Base-by-base conservation (phyloP, 2,113 vertebrate genomes). In the Seriola dumerili region DNA sequence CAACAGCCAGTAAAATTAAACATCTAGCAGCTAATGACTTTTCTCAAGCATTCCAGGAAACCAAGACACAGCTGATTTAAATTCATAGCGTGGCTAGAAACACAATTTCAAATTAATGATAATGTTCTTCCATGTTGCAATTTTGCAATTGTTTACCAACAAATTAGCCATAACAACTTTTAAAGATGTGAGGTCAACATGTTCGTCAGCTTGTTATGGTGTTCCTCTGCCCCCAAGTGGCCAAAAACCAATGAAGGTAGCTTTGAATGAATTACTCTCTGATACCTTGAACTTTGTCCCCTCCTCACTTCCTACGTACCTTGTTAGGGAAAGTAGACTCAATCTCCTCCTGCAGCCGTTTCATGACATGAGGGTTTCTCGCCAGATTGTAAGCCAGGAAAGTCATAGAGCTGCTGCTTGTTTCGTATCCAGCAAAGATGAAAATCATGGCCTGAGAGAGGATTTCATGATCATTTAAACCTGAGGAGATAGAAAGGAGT, bases 401-500 rank as follows among this genome's bases (percentile, higher is more conserved):
- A 67, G 68, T 82, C 32, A 97, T 92, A 14, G 96, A 84, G 64
- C 73, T 93, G 89, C 97, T 96, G 57, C 62, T 96, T 48, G 96
- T 96, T 76, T 97, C 96, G 25, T 96, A 97, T 7, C 96, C 97
- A 62, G 94, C 97, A 59, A 96, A 88, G 71, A 97, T 85, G 77
- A 97, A 97, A 42, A 91, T 36, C 75, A 97, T 87, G 9, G 95
- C 91, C 64, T 97, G 96, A 21, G 96, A 95, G 44, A 96, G 91
- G 81, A 97, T 93, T 89, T 97, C 97, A 11, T 95, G 92, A 76
- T 97, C 96, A 4, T 42, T 97, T 63, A 97, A 90, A 36, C 94
- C 96, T 97, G 85, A 10, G 64, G 78, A 69, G 32, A n/a, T 8
- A 63, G 1, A 12, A 63, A 29, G 19, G n/a, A 50, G 14, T 72